These are phyloP conservation scores for Poeciliopsis turneri DNA, from an alignment of 2,797 vertebrate species.

Conservation along the genomic window DNA sequence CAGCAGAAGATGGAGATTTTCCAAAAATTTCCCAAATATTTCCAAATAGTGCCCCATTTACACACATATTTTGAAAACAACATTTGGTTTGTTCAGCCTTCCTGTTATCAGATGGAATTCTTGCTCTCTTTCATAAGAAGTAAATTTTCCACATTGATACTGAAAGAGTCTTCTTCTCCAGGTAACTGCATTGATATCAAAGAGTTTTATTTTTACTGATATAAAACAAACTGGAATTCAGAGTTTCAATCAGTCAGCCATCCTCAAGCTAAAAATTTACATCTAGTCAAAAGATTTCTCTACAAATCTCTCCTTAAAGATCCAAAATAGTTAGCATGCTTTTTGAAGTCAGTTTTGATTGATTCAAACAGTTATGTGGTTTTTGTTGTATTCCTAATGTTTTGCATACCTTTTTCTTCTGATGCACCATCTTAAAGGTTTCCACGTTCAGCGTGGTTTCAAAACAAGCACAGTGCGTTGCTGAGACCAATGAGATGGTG, in stretches of 20 bases:
- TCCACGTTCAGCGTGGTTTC: constrained; percentile 53
- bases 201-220: not conserved
- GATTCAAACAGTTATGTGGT: not conserved
- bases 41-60: not conserved
- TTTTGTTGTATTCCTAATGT: not conserved
- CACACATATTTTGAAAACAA: not conserved
- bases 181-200: not conserved
- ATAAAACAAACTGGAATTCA: not conserved
- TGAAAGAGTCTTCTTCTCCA: not conserved
- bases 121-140: not conserved
- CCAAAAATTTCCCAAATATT: not conserved
- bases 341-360: not conserved
- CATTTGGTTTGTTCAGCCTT: not conserved
- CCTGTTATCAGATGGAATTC: not conserved
- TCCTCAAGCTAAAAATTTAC: not conserved
- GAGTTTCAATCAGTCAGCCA: not conserved
- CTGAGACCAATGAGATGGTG: constrained; percentile 29
- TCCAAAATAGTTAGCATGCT: not conserved
- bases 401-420: not conserved
- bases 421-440: not conserved
- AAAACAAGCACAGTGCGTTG: constrained; percentile 45
- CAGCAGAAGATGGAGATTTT: not conserved
- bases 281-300: not conserved
- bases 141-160: not conserved
- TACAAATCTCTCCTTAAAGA: not conserved